Conservation (phyloP, 2,888 invertebrate genomes). For the Cosmia trapezina region DNA sequence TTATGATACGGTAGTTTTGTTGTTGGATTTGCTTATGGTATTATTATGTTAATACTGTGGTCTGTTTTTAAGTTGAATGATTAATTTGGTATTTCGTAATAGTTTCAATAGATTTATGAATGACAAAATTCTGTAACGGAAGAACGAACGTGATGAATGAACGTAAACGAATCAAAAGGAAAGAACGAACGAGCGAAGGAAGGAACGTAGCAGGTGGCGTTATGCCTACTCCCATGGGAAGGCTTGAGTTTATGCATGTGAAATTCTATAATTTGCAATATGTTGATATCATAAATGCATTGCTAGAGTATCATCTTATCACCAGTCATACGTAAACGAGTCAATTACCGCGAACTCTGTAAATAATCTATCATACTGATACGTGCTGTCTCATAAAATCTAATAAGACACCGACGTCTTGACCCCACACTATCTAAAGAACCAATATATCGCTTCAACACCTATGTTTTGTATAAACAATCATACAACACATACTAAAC, state of each 20-base stretch:
- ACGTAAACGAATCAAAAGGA: no score
- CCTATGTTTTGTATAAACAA: constrained; percentile 67
- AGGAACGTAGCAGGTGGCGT: no score
- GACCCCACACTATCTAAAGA: constrained; percentile 67
- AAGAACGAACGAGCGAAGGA: no score
- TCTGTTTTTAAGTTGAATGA: neutral
- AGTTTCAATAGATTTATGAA: neutral
- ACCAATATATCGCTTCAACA: constrained; percentile 68
- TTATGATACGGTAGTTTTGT: constrained; percentile 67
- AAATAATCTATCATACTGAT: constrained; percentile 53
- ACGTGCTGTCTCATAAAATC: constrained; percentile 59
- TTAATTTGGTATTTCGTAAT: neutral
- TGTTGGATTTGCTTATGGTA: constrained; percentile 43
- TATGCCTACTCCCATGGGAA: no score
- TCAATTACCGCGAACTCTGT: constrained; percentile 48
- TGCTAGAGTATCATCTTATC: constrained; percentile 23
- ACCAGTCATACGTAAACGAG: constrained; percentile 5
- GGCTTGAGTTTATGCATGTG: no score
- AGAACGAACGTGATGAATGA: no score
- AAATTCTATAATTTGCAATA: neutral
- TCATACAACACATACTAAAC: constrained; percentile 32
- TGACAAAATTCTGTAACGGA: neutral
- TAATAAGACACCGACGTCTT: constrained; percentile 63
- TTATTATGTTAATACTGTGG: constrained; percentile 18
- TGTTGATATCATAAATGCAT: neutral